Evolutionary conservation across 1,140 invertebrate species (phyloP), one percentile per base, ranked within the genome.

Genomic region (Drosophila insularis): DNA sequence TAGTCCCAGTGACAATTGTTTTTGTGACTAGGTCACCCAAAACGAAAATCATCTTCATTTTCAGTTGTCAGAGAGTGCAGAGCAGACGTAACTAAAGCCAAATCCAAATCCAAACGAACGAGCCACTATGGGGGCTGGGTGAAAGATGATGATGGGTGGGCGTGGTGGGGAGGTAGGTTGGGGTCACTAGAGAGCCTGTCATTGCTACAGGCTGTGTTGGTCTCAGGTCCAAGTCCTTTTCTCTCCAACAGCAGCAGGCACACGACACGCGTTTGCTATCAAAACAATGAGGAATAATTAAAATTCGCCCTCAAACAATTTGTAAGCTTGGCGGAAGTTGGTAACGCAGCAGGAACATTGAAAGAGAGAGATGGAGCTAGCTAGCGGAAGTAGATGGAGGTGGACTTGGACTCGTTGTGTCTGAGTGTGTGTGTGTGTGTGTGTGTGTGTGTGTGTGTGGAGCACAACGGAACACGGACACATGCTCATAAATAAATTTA

Each of bases 251-350:
- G 27, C 21, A 59, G 58, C 21, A 59, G 58, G 43, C 43, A 50
- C 58, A 66, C 64, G 61, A 68, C 68, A 72, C 69, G 80, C 77
- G 69, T 69, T 75, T 37, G 67, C 80, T 81, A 85, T 81, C 81
- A 89, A 89, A 89, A 89, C 85, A 89, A 89, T 89, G 80, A 89
- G 71, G 81, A 89, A 81, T 89, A 89, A 89, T 89, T 89, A 89
- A 89, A 89, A 89, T 89, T 89, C 70, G 79, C 80, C 80, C 85
- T 76, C 85, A 81, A 81, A 81, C 85, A 89, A 89, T 89, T 89
- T 89, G 85, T 81, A 74, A 78, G 81, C 86, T 70, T 35, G 63
- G 71, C 80, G 84, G 71, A 82, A 80, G 79, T 71, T 23, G 63
- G 31, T 50, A 50, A 68, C 61, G 64, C 43, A 50, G 50, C 68